Conservation (phyloP, 2,888 invertebrate species). For the Polymixis lichenea region DNA sequence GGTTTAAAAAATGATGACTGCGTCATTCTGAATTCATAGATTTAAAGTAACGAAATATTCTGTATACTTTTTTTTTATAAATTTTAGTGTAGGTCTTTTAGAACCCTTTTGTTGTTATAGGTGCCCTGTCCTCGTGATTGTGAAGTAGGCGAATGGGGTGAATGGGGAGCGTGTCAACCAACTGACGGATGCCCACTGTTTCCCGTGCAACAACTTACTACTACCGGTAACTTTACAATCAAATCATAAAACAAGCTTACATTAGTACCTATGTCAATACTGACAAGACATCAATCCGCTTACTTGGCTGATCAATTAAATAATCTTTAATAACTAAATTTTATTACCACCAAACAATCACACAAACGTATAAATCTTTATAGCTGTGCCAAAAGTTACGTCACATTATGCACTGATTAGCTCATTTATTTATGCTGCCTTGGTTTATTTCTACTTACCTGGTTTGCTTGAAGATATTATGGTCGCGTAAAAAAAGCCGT, state of each 20-base stretch:
- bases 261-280: neutral
- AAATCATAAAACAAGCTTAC: neutral
- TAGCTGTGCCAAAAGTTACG: neutral
- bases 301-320: neutral
- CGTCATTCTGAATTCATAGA: constrained; percentile 8
- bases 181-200: constrained; percentile 88
- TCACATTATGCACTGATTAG: neutral
- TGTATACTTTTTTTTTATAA: too few species aligned
- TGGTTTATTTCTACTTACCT: neutral
- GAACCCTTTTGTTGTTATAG: constrained; percentile 68
- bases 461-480: neutral
- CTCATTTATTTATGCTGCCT: too few species aligned
- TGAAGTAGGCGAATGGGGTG: constrained; percentile 91
- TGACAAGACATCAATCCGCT: neutral
- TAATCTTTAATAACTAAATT: neutral
- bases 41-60: neutral
- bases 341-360: neutral
- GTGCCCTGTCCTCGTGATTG: constrained; percentile 91
- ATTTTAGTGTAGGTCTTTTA: too few species aligned
- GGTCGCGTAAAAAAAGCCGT: too few species aligned
- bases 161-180: constrained; percentile 92
- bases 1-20: neutral
- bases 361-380: neutral
- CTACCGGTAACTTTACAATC: constrained; percentile 79
- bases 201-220: constrained; percentile 87